A percentile compares a stretch with the other conserved stretches of the same genome.
Conservation (phyloP, 64 coral and sea anemone species). For the Actinia equina region DNA sequence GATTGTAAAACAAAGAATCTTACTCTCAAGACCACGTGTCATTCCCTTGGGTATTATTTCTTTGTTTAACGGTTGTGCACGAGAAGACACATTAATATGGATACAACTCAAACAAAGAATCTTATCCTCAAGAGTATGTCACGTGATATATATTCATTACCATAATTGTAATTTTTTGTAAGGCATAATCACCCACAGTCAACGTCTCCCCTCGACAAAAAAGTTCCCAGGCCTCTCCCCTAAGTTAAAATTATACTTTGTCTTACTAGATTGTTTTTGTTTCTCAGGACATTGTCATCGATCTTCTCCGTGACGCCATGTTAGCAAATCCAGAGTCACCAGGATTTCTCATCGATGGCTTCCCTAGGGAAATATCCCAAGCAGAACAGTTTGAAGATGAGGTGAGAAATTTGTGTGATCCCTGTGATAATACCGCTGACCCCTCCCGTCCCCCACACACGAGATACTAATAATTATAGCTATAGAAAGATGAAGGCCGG, state of each 20-base stretch:
- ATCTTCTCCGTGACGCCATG: conserved; percentile 76
- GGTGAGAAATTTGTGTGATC: neutral
- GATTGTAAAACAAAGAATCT: no score
- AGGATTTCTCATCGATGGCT: conserved; percentile 91
- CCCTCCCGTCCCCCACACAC: no score
- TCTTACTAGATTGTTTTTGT: neutral
- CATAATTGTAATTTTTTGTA: no score
- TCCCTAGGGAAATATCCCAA: conserved; percentile 67
- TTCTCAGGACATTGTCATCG: conserved; percentile 64
- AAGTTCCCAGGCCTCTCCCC: neutral
- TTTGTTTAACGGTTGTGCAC: no score
- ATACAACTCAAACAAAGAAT: no score
- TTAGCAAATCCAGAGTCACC: conserved; percentile 48
- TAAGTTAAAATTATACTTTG: neutral
- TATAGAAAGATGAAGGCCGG: no score
- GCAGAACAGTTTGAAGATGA: conserved; percentile 78
- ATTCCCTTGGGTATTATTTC: no score
- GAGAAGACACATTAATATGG: no score
- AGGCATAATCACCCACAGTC: neutral
- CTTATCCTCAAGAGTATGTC: no score
- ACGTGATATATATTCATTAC: no score
- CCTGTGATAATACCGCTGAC: no score
- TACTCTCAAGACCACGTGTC: no score
- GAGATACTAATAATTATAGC: neutral
- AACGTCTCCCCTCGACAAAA: neutral